Percentiles rank a stretch among this genome's conserved stretches.
Evolutionary conservation across 2,113 vertebrate genomes (phyloP).

Genomic region (Copsychus sechellarum): DNA sequence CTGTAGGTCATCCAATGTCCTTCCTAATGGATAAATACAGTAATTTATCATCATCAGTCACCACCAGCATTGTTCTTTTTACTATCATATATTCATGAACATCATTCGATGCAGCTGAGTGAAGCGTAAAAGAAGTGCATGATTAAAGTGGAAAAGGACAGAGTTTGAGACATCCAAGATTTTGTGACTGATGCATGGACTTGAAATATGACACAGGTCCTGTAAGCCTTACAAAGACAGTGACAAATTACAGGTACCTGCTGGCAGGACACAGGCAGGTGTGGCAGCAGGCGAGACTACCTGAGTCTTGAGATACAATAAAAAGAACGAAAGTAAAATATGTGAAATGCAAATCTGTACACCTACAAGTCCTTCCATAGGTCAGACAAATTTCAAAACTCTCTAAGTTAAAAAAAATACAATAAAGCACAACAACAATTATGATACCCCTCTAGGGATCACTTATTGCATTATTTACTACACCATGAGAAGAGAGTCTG

Average conservation of each 20-base stretch:
- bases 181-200: background rate
- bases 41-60: constrained; percentile 67
- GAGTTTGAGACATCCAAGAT: background rate
- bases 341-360: background rate
- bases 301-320: background rate
- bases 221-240: background rate
- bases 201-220: constrained; percentile 2
- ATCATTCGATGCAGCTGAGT: constrained; percentile 35
- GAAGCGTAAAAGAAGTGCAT: constrained; percentile 23
- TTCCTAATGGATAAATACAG: constrained; percentile 65
- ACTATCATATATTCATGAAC: constrained; percentile 53
- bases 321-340: background rate
- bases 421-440: background rate
- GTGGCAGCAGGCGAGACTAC: background rate
- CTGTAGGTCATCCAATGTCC: constrained; percentile 61
- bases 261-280: background rate
- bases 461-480: background rate
- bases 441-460: background rate
- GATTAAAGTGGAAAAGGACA: constrained; percentile 48
- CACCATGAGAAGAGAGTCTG: background rate
- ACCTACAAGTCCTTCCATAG: background rate
- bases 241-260: background rate
- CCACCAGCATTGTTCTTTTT: constrained; percentile 49
- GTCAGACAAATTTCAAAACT: background rate
- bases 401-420: background rate